phyloP scores from a whole-genome alignment of 2,888 invertebrate species.

The Podabrus alpinus region DNA sequence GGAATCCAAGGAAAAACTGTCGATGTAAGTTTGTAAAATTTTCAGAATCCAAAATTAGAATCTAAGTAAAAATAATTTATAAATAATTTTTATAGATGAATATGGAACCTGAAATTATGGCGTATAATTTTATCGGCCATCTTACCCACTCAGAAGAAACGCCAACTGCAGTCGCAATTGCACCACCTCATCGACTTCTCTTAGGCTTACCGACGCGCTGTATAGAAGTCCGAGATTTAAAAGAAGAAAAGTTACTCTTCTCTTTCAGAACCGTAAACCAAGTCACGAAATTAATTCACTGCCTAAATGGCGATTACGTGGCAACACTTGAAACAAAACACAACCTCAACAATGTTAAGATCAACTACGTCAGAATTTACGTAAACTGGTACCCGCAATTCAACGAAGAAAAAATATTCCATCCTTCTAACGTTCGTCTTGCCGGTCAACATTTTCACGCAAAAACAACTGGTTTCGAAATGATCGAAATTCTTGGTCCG shows the following conservation, averaged over 20 bases:
- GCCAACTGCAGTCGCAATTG: background rate
- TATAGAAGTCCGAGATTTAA: background rate
- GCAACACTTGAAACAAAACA: background rate
- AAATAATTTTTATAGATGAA: background rate
- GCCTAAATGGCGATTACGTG: background rate
- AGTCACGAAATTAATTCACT: background rate
- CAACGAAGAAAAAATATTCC: background rate
- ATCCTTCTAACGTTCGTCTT: background rate
- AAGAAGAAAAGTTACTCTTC: background rate
- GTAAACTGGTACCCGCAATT: background rate
- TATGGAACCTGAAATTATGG: background rate
- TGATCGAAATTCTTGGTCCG: background rate
- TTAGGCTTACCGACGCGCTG: background rate
- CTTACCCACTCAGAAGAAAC: background rate
- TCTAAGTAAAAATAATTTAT: too few species aligned
- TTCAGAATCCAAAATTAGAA: too few species aligned
- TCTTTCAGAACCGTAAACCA: background rate
- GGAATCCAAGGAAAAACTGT: too few species aligned
- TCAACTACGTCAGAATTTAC: background rate
- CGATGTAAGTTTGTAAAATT: too few species aligned
- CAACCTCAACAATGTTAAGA: background rate
- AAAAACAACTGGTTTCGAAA: background rate
- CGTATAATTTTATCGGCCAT: background rate
- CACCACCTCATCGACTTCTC: background rate
- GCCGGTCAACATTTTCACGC: background rate